phyloP scores from a whole-genome alignment of 2,888 invertebrate genomes.

The Agrotis exclamationis region DNA sequence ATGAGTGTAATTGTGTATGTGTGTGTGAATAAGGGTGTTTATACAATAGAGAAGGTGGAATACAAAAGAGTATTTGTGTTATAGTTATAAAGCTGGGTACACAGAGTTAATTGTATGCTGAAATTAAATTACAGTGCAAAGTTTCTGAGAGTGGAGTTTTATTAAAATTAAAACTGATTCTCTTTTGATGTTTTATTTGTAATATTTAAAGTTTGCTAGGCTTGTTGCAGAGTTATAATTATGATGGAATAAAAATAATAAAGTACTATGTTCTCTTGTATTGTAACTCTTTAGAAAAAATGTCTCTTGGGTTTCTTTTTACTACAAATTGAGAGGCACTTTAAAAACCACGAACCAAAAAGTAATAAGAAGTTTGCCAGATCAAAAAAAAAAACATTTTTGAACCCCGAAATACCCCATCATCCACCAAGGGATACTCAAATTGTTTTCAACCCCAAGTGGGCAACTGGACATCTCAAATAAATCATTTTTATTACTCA shows the following conservation, averaged over 20 bases:
- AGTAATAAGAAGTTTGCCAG: slow-evolving; percentile 3
- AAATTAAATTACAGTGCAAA: slow-evolving; percentile 36
- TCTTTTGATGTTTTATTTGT: slow-evolving; percentile 30
- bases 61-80: slow-evolving; percentile 60
- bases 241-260: too few relatives aligned
- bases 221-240: not conserved
- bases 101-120: slow-evolving; percentile 52
- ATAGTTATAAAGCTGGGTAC: slow-evolving; percentile 46
- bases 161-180: slow-evolving; percentile 20
- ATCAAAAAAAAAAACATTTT: slow-evolving; percentile 21
- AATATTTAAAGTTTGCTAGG: not conserved
- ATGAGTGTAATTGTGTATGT: slow-evolving; percentile 67
- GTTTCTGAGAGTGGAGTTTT: slow-evolving; percentile 18
- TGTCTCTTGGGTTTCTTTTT: too few relatives aligned
- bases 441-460: slow-evolving; percentile 89
- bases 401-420: slow-evolving; percentile 73
- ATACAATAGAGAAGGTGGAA: slow-evolving; percentile 62
- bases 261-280: too few relatives aligned
- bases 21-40: slow-evolving; percentile 68
- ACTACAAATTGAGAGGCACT: not conserved
- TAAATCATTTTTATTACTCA: slow-evolving; percentile 90
- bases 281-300: not conserved
- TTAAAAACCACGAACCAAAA: not conserved
- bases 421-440: slow-evolving; percentile 76
- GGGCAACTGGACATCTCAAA: slow-evolving; percentile 83